Base-by-base conservation (phyloP, 2,888 invertebrate species). In the Athalia circularis region DNA sequence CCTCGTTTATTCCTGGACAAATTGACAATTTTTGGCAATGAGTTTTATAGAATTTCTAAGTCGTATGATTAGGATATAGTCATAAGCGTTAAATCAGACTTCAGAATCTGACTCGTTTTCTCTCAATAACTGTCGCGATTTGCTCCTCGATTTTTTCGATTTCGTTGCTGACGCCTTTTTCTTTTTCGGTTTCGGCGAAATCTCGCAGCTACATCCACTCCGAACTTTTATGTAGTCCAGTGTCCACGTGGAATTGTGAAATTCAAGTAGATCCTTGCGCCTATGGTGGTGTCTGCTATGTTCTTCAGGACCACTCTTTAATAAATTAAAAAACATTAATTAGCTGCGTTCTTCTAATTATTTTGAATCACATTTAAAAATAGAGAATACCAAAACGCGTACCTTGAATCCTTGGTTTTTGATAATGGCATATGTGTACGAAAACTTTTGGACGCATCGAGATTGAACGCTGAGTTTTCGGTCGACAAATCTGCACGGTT, bases 201-300 rank as follows among this genome's bases (percentile, higher is more conserved):
- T 93, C 89, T 95, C 94, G 91, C 97, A 97, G 86, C 95, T 94
- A 91, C 97, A 97, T 59, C 97, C 97, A 83, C 95, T 95, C 79
- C 96, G 93, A 80, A 97, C 94, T 85, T 93, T 92, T 85, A 97
- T 95, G 91, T 96, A 96, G 91, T 96, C 96, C 91, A 97, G 92
- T 80, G 94, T 94, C 94, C 95, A 96, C 77, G 93, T 81, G 75
- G 89, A 86, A 70, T 87, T 83, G 80, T 81, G 79, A 82, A 84
- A 81, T 47, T 81, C 92, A 81, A 91, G 91, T 79, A 89, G 89
- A 70, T 86, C 85, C 79, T 85, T 29, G 29, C 29, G 83, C 79
- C 91, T 91, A 65, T 85, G 85, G 67, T 83, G 85, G 43, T 91
- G 90, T 82, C 91, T 88, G 82, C 89, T 89, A 61, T 92, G 92